Conservation (phyloP, 2,888 invertebrate species). For the Siphonodentalium dalli region DNA sequence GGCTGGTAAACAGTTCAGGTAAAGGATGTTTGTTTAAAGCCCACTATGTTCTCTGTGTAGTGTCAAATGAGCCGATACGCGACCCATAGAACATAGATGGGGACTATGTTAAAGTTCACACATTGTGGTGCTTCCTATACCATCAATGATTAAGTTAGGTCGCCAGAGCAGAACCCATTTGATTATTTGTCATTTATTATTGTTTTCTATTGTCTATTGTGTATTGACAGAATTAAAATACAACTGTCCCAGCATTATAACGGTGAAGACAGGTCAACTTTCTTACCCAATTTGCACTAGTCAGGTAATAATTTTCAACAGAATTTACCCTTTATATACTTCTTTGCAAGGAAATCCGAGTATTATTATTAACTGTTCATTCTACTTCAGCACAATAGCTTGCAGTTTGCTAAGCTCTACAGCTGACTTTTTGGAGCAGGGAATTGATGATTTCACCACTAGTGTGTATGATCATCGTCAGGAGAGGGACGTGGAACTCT, state of each 20-base stretch:
- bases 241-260: no score
- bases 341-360: no score
- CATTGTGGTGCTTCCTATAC: neutral
- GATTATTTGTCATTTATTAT: no score
- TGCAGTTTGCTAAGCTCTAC: conserved; percentile 69
- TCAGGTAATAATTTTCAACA: no score
- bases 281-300: no score
- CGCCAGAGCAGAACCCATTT: no score
- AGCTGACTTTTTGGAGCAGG: conserved; percentile 67
- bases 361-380: neutral
- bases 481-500: no score
- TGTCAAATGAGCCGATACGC: neutral
- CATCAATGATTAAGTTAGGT: no score
- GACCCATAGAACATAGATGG: neutral
- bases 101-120: neutral
- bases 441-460: conserved; percentile 64
- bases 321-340: no score
- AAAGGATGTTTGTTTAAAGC: conserved; percentile 34
- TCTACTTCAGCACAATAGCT: conserved; percentile 67
- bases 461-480: conserved; percentile 59
- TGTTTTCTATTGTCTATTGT: no score
- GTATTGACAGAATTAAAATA: no score
- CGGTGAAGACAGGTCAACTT: no score
- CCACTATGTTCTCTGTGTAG: neutral
- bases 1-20: conserved; percentile 82